phyloP scores from a whole-genome alignment of 2,113 vertebrate genomes.

The Alectura lathami region DNA sequence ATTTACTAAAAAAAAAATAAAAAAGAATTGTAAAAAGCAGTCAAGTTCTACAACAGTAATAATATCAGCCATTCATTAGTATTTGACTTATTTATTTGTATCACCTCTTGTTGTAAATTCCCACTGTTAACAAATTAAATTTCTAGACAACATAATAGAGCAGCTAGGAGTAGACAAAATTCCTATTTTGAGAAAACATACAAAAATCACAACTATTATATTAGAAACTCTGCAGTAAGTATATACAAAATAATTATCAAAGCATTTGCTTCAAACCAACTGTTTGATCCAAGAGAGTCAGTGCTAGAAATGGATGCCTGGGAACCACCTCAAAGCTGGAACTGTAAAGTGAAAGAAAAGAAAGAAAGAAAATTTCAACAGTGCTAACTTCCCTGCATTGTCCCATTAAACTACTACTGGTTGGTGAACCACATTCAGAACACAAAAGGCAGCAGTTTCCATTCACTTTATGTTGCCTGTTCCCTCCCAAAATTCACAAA shows the following conservation, averaged over 20 bases:
- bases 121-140: not conserved
- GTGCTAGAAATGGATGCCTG: not conserved
- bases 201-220: not conserved
- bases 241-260: not conserved
- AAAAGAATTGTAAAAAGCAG: not conserved
- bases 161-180: not conserved
- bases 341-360: not conserved
- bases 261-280: not conserved
- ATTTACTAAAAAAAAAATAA: not conserved
- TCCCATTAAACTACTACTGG: not conserved
- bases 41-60: not conserved
- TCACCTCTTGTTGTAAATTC: not conserved
- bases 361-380: not conserved
- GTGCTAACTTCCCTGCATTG: not conserved
- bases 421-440: not conserved
- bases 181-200: not conserved
- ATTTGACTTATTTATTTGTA: not conserved
- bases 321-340: not conserved
- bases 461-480: not conserved
- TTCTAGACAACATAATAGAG: not conserved
- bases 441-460: not conserved
- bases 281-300: not conserved
- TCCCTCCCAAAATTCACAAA: not conserved
- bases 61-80: not conserved
- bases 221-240: not conserved